Evolutionary conservation across 2,113 vertebrate species (phyloP), one percentile per base, ranked within the genome.

Genomic region (cat (Felis catus)): DNA sequence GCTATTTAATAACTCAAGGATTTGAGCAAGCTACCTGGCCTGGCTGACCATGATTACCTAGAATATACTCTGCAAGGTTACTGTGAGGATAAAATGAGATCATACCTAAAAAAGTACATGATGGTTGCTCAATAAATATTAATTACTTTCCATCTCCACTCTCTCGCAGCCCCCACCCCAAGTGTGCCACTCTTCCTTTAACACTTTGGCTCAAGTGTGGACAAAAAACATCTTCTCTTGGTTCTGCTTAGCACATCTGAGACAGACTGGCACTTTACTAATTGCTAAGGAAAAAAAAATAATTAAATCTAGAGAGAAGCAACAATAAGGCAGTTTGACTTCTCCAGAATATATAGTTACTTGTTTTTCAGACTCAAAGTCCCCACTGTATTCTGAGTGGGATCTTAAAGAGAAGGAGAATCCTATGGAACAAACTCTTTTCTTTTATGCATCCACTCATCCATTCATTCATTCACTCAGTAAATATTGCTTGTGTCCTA

Each of bases 221-320:
- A 97, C 92, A 91, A 78, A 61, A 97, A 97, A 90, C 84, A 96
- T 97, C 93, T 97, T 87, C 89, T 92, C 96, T 81, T 91, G 15
- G 27, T 93, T 94, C 84, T 92, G 63, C 89, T 98, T 96, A 96
- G 95, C 96, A 97, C 94, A 70, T 96, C 61, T 45, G 83, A 98
- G 90, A 96, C 81, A 96, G 96, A 95, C 94, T 97, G 94, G 91
- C 96, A 97, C 97, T 93, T 97, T 79, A 85, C 91, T 97, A 96
- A 97, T 48, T 91, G 94, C 94, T 88, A 79, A 93, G 80, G 41
- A 53, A 94, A 65, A 97, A 98, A 74, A 94, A 81, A 85, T 82
- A 96, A 95, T 98, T 97, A 97, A 98, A 98, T 74, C 68, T 58
- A 94, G 91, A 94, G 87, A 86, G 58, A n/a, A 84, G 94, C 19